phyloP scores from a whole-genome alignment of 2,113 vertebrate genomes.

The Ranitomeya variabilis region DNA sequence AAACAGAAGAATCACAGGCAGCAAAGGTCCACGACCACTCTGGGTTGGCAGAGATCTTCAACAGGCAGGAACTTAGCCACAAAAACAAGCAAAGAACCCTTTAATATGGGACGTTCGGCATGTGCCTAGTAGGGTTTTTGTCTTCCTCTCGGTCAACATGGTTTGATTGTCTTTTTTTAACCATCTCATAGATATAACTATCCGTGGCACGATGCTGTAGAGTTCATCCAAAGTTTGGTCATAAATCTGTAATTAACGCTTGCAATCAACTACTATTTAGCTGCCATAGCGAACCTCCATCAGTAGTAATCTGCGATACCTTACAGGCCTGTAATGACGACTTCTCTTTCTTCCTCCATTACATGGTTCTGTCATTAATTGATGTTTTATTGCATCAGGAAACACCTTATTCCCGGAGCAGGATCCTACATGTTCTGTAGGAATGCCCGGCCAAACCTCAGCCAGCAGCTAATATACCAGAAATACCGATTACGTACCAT shows the following conservation, averaged over 20 bases:
- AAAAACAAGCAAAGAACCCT: too few species aligned
- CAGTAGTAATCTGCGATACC: neutral
- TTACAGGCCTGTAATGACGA: neutral
- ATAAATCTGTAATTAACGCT: neutral
- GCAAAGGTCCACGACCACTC: too few species aligned
- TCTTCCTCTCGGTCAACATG: too few species aligned
- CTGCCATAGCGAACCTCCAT: neutral
- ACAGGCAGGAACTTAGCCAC: too few species aligned
- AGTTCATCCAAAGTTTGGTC: slow-evolving; percentile 2
- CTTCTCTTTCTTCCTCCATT: neutral
- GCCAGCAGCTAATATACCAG: neutral
- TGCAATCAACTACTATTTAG: neutral
- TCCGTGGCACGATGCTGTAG: neutral
- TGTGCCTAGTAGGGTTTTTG: too few species aligned
- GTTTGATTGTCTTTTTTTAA: too few species aligned
- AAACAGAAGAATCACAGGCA: too few species aligned
- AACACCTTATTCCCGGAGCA: slow-evolving; percentile 9
- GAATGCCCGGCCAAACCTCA: slow-evolving; percentile 1
- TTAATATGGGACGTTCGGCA: too few species aligned
- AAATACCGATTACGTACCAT: neutral
- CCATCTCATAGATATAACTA: too few species aligned
- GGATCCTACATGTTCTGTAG: slow-evolving; percentile 26
- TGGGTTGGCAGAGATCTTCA: too few species aligned
- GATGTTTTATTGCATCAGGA: neutral
- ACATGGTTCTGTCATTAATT: neutral